Conservation (phyloP, 1,140 invertebrate species). For the Stegodyphus dumicola region DNA sequence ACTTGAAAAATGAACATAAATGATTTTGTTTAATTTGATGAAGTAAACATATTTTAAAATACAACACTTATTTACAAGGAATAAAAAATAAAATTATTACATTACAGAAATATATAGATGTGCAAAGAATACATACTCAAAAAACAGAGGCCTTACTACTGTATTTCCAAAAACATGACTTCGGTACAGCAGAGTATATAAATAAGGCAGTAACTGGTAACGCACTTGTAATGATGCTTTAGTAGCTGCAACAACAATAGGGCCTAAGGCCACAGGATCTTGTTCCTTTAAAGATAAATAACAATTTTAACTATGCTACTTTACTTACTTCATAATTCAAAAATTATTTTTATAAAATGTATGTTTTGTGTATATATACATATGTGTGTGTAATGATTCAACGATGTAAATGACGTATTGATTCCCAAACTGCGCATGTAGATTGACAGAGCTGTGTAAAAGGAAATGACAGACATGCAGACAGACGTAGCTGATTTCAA, state of each 20-base stretch:
- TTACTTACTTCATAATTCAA: no score
- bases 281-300: conserved; percentile 63
- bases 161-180: conserved; percentile 66
- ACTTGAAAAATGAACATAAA: no score
- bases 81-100: neutral
- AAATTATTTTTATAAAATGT: no score
- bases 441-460: no score
- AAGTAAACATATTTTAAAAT: no score
- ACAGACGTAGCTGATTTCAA: no score
- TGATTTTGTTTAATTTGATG: no score
- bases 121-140: conserved; percentile 75
- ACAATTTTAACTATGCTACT: neutral
- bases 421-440: no score
- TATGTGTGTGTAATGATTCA: no score
- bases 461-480: no score
- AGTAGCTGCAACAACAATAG: conserved; percentile 61
- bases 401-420: no score
- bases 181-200: conserved; percentile 71
- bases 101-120: neutral
- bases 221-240: conserved; percentile 66
- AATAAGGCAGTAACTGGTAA: conserved; percentile 71
- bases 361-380: no score
- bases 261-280: conserved; percentile 72
- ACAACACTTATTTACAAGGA: neutral
- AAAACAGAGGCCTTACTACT: conserved; percentile 76